Evolutionary conservation across 2,888 invertebrate genomes (phyloP).

Genomic region (Melinopterus prodromus): DNA sequence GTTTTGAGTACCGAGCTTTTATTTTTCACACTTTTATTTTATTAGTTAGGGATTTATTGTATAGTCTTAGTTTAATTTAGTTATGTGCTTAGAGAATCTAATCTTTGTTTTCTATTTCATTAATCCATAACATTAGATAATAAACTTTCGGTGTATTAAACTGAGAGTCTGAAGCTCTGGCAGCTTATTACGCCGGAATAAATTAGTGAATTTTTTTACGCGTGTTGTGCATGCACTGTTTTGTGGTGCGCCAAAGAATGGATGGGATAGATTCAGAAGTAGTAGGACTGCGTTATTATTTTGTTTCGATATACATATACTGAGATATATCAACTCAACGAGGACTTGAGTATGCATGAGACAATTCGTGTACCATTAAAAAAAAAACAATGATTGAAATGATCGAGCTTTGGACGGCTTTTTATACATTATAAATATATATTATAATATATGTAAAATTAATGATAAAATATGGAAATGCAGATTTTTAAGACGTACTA

Average conservation of each 20-base stretch:
- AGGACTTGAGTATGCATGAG: conserved; percentile 55
- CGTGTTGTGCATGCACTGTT: conserved; percentile 38
- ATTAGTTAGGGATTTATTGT: background rate
- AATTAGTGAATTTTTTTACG: conserved; percentile 17
- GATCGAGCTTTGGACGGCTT: conserved; percentile 63
- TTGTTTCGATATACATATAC: conserved; percentile 33
- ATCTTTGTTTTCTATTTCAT: conserved; percentile 11
- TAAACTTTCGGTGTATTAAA: conserved; percentile 21
- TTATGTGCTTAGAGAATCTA: conserved; percentile 6
- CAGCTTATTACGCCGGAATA: conserved; percentile 13
- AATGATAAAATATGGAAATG: conserved; percentile 59
- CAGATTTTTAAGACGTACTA: conserved; percentile 60
- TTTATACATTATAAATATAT: conserved; percentile 46
- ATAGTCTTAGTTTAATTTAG: conserved; percentile 22
- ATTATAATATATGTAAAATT: conserved; percentile 55
- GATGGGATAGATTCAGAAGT: conserved; percentile 51
- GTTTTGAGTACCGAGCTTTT: too few relatives aligned
- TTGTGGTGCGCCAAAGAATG: conserved; percentile 46
- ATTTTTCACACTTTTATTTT: background rate
- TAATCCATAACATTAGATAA: conserved; percentile 11
- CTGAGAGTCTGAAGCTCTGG: background rate
- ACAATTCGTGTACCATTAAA: conserved; percentile 52
- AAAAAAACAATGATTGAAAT: conserved; percentile 60
- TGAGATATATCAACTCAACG: conserved; percentile 22
- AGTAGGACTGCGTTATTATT: conserved; percentile 44